Base-by-base conservation (phyloP, 2,888 invertebrate genomes). In the Maniola hyperantus region DNA sequence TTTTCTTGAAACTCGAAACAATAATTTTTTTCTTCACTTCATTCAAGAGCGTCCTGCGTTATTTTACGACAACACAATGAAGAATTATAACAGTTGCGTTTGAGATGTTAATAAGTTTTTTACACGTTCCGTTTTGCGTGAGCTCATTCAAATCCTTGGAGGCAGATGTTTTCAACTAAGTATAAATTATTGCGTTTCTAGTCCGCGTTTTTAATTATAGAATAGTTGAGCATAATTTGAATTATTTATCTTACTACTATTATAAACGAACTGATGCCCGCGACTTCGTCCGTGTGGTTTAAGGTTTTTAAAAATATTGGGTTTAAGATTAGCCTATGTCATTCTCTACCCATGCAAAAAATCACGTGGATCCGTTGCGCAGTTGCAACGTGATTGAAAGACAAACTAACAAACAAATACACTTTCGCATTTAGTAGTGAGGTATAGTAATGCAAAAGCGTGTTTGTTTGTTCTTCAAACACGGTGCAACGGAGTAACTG, bases 71-170 rank as follows among this genome's bases (percentile, higher is more conserved):
- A 15, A 18, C 74, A 88, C 84, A 87, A 88, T 83, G 77, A 73
- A 73, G 81, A 84, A 63, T 69, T 69, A 84, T 88, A 85, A 85
- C 83, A 79, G 84, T 85, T 77, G 76, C 71, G 83, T 89, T 48
- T 89, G 82, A 83, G 78, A 90, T 90, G 89, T 77, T 85, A 89
- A 89, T 88, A 75, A 73, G 83, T 82, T 89, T 89, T 88, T 63
- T 63, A 51, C 54, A n/a, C 34, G 54, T 63, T 46, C 54, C 34
- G 54, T 46, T 63, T 54, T 46, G 63, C 63, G 63, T 62, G 62
- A 62, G 62, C 62, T 62, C 63, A 55, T 55, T 58, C 62, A 63
- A 66, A 66, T 63, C 66, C 62, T 66, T 55, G 62, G 48, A 50
- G 26, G 68, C 74, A 73, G 72, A 73, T 74, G 72, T 69, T 63